These are phyloP conservation scores for Drosophila pandora DNA, from an alignment of 1,140 invertebrate genomes.

Conservation along the genomic window DNA sequence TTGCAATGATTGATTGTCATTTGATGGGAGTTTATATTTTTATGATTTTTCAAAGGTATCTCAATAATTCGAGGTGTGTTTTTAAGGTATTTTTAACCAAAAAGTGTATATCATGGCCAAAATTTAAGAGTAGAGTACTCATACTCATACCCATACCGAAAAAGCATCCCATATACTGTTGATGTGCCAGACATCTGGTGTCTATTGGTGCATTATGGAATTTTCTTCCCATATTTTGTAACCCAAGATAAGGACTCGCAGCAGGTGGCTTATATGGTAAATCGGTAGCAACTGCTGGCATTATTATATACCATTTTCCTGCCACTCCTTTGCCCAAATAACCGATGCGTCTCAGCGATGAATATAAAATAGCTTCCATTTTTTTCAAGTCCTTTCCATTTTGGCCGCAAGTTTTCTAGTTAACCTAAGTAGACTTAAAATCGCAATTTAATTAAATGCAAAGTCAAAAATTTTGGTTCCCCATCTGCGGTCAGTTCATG, in stretches of 20 bases:
- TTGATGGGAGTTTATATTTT: background rate
- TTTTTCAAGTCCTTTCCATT: background rate
- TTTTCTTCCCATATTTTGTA: slow-evolving; percentile 27
- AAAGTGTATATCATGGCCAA: no score
- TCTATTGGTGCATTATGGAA: slow-evolving; percentile 44
- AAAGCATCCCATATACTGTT: slow-evolving; percentile 13
- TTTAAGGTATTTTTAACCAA: background rate
- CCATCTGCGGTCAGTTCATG: slow-evolving; percentile 36
- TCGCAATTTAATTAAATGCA: slow-evolving; percentile 73
- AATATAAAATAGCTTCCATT: no score
- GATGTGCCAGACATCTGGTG: slow-evolving; percentile 58
- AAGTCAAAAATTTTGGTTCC: slow-evolving; percentile 42
- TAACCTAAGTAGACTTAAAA: slow-evolving; percentile 74
- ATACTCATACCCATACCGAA: background rate
- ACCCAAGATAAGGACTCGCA: slow-evolving; percentile 38
- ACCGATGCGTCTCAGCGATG: no score
- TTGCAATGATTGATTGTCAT: slow-evolving; percentile 6
- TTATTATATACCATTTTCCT: slow-evolving; percentile 47
- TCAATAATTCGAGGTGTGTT: background rate
- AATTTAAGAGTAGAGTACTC: background rate
- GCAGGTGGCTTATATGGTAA: slow-evolving; percentile 71
- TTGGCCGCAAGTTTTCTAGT: slow-evolving; percentile 65
- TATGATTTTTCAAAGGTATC: background rate
- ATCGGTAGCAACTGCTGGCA: slow-evolving; percentile 11
- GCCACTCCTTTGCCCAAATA: background rate